A percentile compares a stretch with the other conserved stretches of the same genome.
Conservation (phyloP, 2,888 invertebrate genomes). For the Drosophila fungiperda region DNA sequence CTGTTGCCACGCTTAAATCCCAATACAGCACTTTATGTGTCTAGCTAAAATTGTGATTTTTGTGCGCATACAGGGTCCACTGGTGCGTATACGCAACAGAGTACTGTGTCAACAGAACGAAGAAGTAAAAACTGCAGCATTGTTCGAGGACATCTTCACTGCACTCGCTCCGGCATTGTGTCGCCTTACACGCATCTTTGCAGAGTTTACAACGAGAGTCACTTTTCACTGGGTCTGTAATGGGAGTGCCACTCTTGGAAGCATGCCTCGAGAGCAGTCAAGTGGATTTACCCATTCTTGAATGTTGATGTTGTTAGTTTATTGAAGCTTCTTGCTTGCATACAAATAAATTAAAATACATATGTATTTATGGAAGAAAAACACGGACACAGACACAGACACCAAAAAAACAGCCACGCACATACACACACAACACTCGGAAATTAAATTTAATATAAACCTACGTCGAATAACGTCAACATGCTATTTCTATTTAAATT, state of each 20-base stretch:
- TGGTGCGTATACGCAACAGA: conserved; percentile 64
- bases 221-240: conserved; percentile 42
- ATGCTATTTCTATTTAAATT: conserved; percentile 78
- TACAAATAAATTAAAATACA: conserved; percentile 64
- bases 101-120: conserved; percentile 22
- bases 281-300: conserved; percentile 39
- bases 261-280: conserved; percentile 35
- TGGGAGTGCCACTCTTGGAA: conserved; percentile 40
- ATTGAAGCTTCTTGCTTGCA: conserved; percentile 36
- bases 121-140: conserved; percentile 37
- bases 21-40: conserved; percentile 47
- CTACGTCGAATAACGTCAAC: conserved; percentile 69
- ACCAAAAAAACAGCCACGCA: conserved; percentile 3
- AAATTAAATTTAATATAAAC: conserved; percentile 75
- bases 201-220: conserved; percentile 52
- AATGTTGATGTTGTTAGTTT: conserved; percentile 34
- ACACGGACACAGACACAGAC: neutral
- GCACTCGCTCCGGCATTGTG: conserved; percentile 38
- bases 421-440: conserved; percentile 12
- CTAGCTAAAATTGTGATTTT: conserved; percentile 60
- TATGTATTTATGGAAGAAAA: conserved; percentile 46
- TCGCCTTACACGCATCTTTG: conserved; percentile 47
- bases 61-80: conserved; percentile 24
- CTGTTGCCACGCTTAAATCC: conserved; percentile 16
- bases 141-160: conserved; percentile 42